These are phyloP conservation scores for Seira ritae DNA, from an alignment of 2,888 invertebrate genomes.

Conservation along the genomic window DNA sequence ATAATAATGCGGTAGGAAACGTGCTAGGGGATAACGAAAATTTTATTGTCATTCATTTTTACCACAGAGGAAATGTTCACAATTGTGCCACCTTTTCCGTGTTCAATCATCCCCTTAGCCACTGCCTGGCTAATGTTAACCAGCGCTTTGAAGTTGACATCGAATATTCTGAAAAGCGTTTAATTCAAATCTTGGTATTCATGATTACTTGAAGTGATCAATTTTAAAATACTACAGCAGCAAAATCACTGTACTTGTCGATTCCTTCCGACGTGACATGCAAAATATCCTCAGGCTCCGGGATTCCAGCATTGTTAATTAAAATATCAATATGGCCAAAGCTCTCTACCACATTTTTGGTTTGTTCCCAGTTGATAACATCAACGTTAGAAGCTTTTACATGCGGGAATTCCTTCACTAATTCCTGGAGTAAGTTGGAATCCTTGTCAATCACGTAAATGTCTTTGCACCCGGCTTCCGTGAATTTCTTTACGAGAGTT, in stretches of 20 bases:
- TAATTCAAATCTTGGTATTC: no score
- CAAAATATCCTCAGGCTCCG: slow-evolving; percentile 29
- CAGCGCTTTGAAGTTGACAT: slow-evolving; percentile 44
- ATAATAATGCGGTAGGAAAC: no score
- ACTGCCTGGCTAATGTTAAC: slow-evolving; percentile 47
- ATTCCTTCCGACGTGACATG: slow-evolving; percentile 42
- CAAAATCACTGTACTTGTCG: slow-evolving; percentile 21
- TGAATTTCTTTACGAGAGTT: slow-evolving; percentile 39
- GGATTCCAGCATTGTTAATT: slow-evolving; percentile 56
- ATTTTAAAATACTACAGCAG: not conserved
- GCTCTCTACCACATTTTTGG: slow-evolving; percentile 23
- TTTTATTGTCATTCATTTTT: no score
- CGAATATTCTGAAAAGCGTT: slow-evolving; percentile 45
- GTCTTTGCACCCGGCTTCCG: slow-evolving; percentile 38
- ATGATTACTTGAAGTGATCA: no score
- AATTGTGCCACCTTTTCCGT: slow-evolving; percentile 50
- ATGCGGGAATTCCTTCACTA: slow-evolving; percentile 30
- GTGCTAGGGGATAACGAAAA: no score
- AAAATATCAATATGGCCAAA: slow-evolving; percentile 48
- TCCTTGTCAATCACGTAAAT: slow-evolving; percentile 50
- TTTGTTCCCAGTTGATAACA: slow-evolving; percentile 48
- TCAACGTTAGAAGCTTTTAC: slow-evolving; percentile 38
- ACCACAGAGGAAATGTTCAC: slow-evolving; percentile 59
- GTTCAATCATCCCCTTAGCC: slow-evolving; percentile 37
- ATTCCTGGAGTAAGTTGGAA: slow-evolving; percentile 10